Evolutionary conservation across 1,140 invertebrate species (phyloP), one percentile per base, ranked within the genome.

Genomic region (Sitobion miscanthi): DNA sequence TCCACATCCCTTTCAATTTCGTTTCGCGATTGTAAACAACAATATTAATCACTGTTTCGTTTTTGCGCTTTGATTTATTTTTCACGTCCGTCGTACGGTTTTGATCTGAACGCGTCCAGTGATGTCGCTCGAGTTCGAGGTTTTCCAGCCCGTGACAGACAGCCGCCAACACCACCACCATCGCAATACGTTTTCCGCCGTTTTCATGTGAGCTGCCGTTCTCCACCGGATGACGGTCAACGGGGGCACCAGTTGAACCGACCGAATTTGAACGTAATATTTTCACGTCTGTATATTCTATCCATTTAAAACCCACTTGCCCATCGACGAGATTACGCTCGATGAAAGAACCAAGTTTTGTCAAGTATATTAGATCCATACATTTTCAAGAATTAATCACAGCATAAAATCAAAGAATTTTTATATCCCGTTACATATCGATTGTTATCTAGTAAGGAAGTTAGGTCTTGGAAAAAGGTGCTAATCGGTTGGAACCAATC

Each of bases 11-110:
- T 57, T 93, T 93, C 91, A 93, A 86, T 93, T 93, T 93, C 91
- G 49, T 86, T 93, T 85, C 57, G 23, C 86, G 91, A 86, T 93
- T 93, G 91, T 93, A 93, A 93, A 93, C 91, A 93, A 93, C 35
- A 54, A 42, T 93, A 85, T 93, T 93, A 93, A 93, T 93, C 91
- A 93, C 91, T 54, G n/a, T 52, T 54, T 20, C 14, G 23, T 54
- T 93, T 93, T 86, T 83, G 82, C 90, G 69, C 90, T 93, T 52
- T 93, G 83, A 52, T 52, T 49, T 91, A 47, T n/a, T 82, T 91
- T 23, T 25, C 69, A 21, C 23, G 23, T 42, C 42, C 42, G 3
- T 42, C 11, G 69, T 35, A 14, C 69, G n/a, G 20, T 52, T 49
- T 77, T 45, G 57, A 77, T 45, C 17, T 14, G 20, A 89, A 49